These are phyloP conservation scores for Morpho achilles DNA, from an alignment of 2,888 invertebrate species.

Conservation along the genomic window DNA sequence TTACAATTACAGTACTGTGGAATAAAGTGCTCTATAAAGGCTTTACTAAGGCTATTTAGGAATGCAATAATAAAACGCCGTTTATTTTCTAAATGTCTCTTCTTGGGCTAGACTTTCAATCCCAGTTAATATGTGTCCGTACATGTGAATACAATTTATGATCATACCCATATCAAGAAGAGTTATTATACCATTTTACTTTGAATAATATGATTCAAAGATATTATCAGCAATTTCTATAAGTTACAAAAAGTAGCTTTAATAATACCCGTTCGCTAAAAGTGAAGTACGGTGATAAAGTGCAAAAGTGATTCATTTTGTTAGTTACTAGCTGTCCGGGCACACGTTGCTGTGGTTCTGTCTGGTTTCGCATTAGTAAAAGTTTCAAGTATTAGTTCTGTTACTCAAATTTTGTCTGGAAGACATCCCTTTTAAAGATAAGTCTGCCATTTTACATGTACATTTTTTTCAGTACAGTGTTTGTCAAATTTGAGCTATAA, in stretches of 20 bases:
- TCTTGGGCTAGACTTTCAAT: conserved; percentile 3
- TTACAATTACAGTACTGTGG: neutral
- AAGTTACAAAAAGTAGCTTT: conserved; percentile 1
- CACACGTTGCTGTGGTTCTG: too few species aligned
- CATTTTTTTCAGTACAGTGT: too few species aligned
- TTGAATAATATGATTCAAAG: conserved; percentile 19
- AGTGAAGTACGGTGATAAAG: neutral
- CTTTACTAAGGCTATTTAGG: too few species aligned
- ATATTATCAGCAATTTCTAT: conserved; percentile 13
- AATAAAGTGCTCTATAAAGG: too few species aligned
- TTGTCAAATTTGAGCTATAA: too few species aligned
- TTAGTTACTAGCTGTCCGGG: too few species aligned
- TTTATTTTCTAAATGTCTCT: conserved; percentile 3
- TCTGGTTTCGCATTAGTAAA: too few species aligned
- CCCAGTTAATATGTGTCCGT: conserved; percentile 14
- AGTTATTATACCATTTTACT: conserved; percentile 21
- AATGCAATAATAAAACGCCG: neutral
- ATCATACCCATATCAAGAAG: conserved; percentile 20
- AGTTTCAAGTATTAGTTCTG: too few species aligned
- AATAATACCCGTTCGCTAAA: neutral
- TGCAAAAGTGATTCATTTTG: too few species aligned
- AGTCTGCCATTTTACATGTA: too few species aligned
- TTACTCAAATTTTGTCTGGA: too few species aligned
- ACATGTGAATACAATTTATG: conserved; percentile 18
- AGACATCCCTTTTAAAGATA: too few species aligned